Evolutionary conservation across 2,888 invertebrate species (phyloP), one percentile per base, ranked within the genome.

Genomic region (Drosophila emarginata): DNA sequence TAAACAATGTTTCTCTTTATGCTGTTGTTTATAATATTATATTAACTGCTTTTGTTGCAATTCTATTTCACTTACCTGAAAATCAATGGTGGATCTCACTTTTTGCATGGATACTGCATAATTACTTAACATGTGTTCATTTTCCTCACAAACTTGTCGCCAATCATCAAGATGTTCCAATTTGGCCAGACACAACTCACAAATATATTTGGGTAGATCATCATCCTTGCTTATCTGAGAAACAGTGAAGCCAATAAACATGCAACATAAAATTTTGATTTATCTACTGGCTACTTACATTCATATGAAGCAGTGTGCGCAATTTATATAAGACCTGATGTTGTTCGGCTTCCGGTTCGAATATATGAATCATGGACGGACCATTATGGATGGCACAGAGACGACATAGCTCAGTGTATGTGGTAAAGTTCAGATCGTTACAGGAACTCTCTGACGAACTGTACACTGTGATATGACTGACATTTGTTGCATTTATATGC

Each of bases 301-400:
- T 94, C 90, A 94, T 93, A 68, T 95, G 94, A 90, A 95, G 92
- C 88, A 95, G 93, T 82, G 94, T 94, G 88, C 95, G 93, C 89
- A 95, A 93, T 90, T 95, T 95, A 90, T 94, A 94, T 67, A 95
- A 92, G 78, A 95, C 92, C 92, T 95, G 95, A 80, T 95, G 92
- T 90, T 95, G 95, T 90, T 95, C 95, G 61, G 95, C 94, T 90
- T 95, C 94, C 90, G 95, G 94, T 89, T 95, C 95, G 90, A 95
- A 95, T 89, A 95, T 94, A 90, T 95, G 94, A 80, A 95, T 93
- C 90, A 95, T 93, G 82, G 94, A 93, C 79, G 94, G 94, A 76
- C 94, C 95, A 89, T 94, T 94, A 92, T 94, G 95, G 81, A 95
- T 92, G 80, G 95, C 94, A 91, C 95, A 95, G 78, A 95, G 93